These are phyloP conservation scores for Aphelenchoides bicaudatus DNA, from an alignment of 2,888 invertebrate species.

Conservation along the genomic window DNA sequence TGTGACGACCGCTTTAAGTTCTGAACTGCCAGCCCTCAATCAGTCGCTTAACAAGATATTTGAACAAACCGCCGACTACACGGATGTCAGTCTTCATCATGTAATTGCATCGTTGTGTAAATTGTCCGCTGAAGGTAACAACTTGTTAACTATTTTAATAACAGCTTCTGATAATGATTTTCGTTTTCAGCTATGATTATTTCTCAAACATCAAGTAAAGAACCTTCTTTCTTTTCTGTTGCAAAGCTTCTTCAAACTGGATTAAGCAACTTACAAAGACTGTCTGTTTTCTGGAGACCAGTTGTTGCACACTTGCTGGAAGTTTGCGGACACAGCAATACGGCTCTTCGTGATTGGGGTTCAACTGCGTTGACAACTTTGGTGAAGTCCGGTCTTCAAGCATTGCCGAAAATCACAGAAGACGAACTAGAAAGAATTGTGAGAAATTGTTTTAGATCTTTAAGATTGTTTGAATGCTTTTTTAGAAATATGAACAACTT, in stretches of 20 bases:
- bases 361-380: constrained; percentile 91
- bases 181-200: constrained; percentile 67
- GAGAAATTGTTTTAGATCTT: constrained; percentile 4
- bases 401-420: background rate
- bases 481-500: constrained; percentile 75
- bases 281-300: constrained; percentile 90
- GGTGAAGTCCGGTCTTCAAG: constrained; percentile 64
- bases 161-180: too few relatives aligned
- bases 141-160: too few relatives aligned
- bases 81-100: constrained; percentile 72
- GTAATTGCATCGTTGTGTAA: constrained; percentile 92
- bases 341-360: constrained; percentile 84
- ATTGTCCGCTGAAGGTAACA: constrained; percentile 86
- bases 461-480: constrained; percentile 17
- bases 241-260: constrained; percentile 97
- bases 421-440: constrained; percentile 1
- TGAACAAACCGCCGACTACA: constrained; percentile 36
- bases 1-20: constrained; percentile 91
- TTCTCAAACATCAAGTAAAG: constrained; percentile 65
- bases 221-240: constrained; percentile 92
- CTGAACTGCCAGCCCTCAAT: constrained; percentile 78
- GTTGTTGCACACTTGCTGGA: constrained; percentile 87
- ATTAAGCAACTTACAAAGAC: constrained; percentile 83
- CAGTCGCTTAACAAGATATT: constrained; percentile 37
- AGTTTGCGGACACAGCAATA: constrained; percentile 53